These are phyloP conservation scores for Drosophila sproati DNA, from an alignment of 1,140 invertebrate genomes.

Conservation along the genomic window DNA sequence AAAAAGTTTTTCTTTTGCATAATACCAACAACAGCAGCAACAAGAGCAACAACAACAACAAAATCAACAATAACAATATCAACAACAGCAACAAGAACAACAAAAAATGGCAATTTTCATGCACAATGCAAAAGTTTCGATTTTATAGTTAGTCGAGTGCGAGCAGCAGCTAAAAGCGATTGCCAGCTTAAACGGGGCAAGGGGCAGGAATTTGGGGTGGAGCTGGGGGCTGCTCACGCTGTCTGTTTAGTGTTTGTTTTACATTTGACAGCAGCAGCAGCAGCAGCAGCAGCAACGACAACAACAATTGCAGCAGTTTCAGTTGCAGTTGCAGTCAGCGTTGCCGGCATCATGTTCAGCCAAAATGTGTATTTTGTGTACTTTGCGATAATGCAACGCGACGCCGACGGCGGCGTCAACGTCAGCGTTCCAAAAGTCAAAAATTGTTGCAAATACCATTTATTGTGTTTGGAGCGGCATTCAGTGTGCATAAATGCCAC, in stretches of 20 bases:
- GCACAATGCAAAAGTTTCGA: conserved; percentile 82
- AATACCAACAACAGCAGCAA: conserved; percentile 58
- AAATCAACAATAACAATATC: neutral
- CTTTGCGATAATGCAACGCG: conserved; percentile 52
- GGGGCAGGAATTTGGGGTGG: neutral
- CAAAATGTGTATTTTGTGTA: conserved; percentile 23
- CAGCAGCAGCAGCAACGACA: neutral
- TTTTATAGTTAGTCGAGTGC: conserved; percentile 71
- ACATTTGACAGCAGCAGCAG: conserved; percentile 69
- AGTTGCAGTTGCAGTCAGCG: conserved; percentile 4
- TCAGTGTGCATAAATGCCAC: conserved; percentile 39
- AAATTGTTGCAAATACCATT: conserved; percentile 79
- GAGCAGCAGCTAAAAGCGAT: conserved; percentile 21
- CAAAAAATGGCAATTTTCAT: conserved; percentile 74
- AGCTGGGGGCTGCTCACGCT: conserved; percentile 39
- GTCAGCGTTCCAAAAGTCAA: conserved; percentile 70
- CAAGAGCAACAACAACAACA: conserved; percentile 25
- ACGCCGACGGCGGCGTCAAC: conserved; percentile 42
- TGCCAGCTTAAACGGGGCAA: neutral
- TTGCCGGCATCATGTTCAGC: conserved; percentile 20
- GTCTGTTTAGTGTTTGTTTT: conserved; percentile 79
- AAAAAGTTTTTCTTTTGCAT: conserved; percentile 79
- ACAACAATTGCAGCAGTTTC: conserved; percentile 49
- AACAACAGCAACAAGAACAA: conserved; percentile 40
- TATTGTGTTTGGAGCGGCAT: conserved; percentile 60